Evolutionary conservation across 2,113 vertebrate species (phyloP).

Genomic region (Chlorodrepanis virens): DNA sequence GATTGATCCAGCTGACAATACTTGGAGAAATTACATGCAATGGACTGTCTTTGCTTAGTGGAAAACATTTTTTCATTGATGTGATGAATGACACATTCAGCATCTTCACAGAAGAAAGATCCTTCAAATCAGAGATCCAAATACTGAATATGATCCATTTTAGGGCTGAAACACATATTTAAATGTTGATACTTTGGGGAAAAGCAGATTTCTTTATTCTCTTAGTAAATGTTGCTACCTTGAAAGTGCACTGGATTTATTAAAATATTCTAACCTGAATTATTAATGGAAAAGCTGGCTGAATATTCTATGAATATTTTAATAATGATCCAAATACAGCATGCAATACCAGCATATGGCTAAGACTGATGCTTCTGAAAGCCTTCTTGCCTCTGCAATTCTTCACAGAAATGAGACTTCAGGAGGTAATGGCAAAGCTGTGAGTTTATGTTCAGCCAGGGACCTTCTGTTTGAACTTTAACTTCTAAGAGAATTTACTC

Average conservation of each 20-base stretch:
- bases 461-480: constrained; percentile 41
- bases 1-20: neutral
- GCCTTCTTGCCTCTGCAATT: neutral
- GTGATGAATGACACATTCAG: neutral
- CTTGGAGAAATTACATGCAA: neutral
- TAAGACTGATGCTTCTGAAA: neutral
- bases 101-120: neutral
- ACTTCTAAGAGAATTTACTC: constrained; percentile 26
- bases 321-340: constrained; percentile 21
- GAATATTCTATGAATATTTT: constrained; percentile 52
- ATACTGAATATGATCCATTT: neutral
- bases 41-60: rapidly evolving
- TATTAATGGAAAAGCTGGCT: constrained; percentile 38
- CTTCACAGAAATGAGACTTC: constrained; percentile 25
- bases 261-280: constrained; percentile 41
- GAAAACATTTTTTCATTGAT: neutral
- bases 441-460: neutral
- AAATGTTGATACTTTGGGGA: neutral
- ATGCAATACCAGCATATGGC: neutral
- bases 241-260: neutral
- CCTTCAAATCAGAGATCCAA: neutral
- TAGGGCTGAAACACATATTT: neutral
- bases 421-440: neutral
- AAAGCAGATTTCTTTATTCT: neutral
- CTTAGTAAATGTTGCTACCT: neutral